Conservation (phyloP, 2,113 vertebrate genomes). For the Cranoglanis bouderius region DNA sequence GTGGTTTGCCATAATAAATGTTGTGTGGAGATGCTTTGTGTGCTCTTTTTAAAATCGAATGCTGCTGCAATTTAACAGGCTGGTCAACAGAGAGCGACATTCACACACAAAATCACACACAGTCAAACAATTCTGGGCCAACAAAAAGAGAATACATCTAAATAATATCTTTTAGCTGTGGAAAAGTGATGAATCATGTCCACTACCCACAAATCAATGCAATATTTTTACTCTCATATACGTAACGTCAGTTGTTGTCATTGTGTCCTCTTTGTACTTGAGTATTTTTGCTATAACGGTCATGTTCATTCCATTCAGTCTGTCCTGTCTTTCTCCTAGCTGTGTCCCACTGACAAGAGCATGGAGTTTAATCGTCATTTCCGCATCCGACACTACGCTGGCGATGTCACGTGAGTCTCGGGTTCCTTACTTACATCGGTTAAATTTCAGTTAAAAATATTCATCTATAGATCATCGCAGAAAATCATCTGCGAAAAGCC, state of each 20-base stretch:
- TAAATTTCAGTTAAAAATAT: neutral
- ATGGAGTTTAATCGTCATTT: constrained; percentile 93
- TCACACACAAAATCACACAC: constrained; percentile 3
- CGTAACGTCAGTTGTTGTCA: neutral
- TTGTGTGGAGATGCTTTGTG: neutral
- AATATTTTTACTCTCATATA: neutral
- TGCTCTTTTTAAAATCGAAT: neutral
- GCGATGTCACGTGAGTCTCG: constrained; percentile 85
- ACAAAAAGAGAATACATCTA: neutral
- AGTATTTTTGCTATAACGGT: neutral
- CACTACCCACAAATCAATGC: too few species aligned
- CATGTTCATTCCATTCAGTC: neutral
- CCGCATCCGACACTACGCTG: constrained; percentile 89
- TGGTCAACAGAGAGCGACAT: constrained; percentile 61
- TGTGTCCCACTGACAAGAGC: constrained; percentile 84
- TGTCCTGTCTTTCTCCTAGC: constrained; percentile 64
- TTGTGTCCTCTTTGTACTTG: neutral
- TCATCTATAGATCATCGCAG: too few species aligned
- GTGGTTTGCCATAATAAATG: neutral
- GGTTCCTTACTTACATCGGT: neutral
- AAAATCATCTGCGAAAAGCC: too few species aligned
- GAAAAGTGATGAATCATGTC: neutral
- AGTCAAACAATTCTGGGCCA: neutral
- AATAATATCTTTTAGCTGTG: neutral
- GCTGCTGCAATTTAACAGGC: constrained; percentile 43